Evolutionary conservation across 1,140 invertebrate genomes (phyloP), one percentile per base, ranked within the genome.

Genomic region (Dendrolimus kikuchii): DNA sequence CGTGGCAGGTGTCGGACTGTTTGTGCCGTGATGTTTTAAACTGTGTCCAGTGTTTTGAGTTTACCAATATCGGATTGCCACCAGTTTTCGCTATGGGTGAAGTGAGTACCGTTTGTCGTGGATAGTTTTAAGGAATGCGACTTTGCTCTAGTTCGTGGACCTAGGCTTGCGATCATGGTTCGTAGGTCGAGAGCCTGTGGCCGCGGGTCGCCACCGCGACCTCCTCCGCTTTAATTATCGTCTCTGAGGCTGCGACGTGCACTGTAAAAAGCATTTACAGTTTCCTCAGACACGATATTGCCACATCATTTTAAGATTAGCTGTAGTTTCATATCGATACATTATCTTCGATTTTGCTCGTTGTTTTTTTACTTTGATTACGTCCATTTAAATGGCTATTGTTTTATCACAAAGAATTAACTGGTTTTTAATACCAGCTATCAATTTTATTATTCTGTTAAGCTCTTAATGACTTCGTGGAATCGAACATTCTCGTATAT

Each of bases 111-210:
- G 58, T 57, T 67, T 60, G 59, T 58, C 38, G 7, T 60, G 46
- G 51, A 53, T 45, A 37, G 41, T 23, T 39, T 5, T 10, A 38
- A 23, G 71, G 71, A 68, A 75, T 77, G 71, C 68, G 66, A 64
- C 51, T 61, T 66, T 73, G 71, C 64, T 71, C 67, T 56, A 71
- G 63, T 77, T 70, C 9, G 63, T 53, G 51, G 48, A 49, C 53
- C 60, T 64, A 62, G 58, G 62, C 49, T 74, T 59, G 59, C 64
- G 59, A 70, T 71, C 71, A 57, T 64, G 71, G 74, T 81, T 75
- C 77, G 71, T 72, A 76, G 80, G 76, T 83, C 80, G 71, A 65
- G 72, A 77, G 64, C 74, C 59, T 51, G 54, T 56, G 59, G 60
- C 55, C 51, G 56, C 64, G 55, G 57, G 53, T 56, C 53, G 38